Evolutionary conservation across 1,140 invertebrate species (phyloP).

Genomic region (Pseudachorutes palmiensis): DNA sequence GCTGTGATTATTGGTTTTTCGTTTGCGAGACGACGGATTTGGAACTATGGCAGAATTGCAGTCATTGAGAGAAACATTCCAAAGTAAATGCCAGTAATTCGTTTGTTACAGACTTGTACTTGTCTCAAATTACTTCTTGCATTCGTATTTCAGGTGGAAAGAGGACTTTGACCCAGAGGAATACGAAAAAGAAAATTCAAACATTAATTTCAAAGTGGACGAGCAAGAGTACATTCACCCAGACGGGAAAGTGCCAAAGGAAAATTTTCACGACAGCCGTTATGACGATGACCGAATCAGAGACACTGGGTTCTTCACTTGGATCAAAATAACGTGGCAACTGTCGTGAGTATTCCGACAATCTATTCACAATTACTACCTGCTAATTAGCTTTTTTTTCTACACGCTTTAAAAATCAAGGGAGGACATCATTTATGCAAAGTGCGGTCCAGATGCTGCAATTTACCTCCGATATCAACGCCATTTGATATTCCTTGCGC

Average conservation of each 20-base stretch:
- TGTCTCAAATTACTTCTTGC: too few species aligned
- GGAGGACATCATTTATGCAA: constrained; percentile 70
- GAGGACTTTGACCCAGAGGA: constrained; percentile 46
- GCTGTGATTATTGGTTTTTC: constrained; percentile 66
- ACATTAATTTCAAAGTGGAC: background rate
- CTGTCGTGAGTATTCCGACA: constrained; percentile 27
- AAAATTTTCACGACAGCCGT: background rate
- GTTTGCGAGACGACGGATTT: constrained; percentile 74
- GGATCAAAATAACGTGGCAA: constrained; percentile 27
- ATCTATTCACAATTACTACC: too few species aligned
- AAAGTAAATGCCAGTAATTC: constrained; percentile 44
- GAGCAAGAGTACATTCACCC: background rate
- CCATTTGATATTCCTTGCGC: constrained; percentile 74
- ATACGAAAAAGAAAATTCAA: background rate
- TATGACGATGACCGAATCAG: constrained; percentile 9
- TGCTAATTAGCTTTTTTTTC: too few species aligned
- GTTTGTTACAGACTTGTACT: too few species aligned
- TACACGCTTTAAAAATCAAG: constrained; percentile 47
- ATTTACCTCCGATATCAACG: constrained; percentile 89
- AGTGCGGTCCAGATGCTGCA: constrained; percentile 83
- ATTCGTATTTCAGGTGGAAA: constrained; percentile 43
- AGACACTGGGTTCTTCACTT: constrained; percentile 46
- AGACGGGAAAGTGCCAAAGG: background rate
- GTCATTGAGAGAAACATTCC: constrained; percentile 70
- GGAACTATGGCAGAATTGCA: constrained; percentile 86